Evolutionary conservation across 2,113 vertebrate genomes (phyloP), one percentile per base, ranked within the genome.

Genomic region (Pseudorhombus dupliciocellatus): DNA sequence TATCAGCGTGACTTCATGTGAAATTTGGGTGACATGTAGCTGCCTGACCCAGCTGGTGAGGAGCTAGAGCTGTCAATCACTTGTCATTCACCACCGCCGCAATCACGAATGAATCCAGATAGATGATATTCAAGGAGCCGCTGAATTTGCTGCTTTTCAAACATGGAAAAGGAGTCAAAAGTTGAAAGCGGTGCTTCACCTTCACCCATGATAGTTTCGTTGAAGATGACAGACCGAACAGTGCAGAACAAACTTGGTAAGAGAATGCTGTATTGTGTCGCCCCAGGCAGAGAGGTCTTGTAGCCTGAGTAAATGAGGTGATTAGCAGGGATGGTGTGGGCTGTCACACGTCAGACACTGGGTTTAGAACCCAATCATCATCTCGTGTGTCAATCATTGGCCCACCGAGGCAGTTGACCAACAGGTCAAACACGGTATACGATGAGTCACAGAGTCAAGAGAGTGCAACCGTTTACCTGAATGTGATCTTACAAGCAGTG

Each of bases 251-350:
- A 40, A 50, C 34, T 34, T 18, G 40, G 40, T 56, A 31, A 55
- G 59, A 80, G 69, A 84, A 73, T 37, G 60, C 30, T 79, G 78
- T 73, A 66, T 73, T 73, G 50, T 56, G 44, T 71, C 54, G 70
- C 89, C 81, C 48, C 48, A 25, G 88, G 91, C 74, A 64, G 66
- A 84, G 71, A 67, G 81, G 83, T 78, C 82, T 79, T 76, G 75
- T 71, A 84, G 87, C 61, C 80, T 50, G 74, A 86, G 84, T 90
- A 90, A 90, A 88, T 88, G 83, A 86, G 84, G 84, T 84, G 85
- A 91, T 92, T 89, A 91, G 87, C 75, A 75, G 74, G 87, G 81
- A 87, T 86, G 89, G 83, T 88, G 88, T 87, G 80, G 78, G 83
- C 81, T 84, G 88, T 91, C 84, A 87, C 79, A 89, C 26, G 70